Evolutionary conservation across 1,140 invertebrate species (phyloP).

Genomic region (Pemphigus obesinymphae): DNA sequence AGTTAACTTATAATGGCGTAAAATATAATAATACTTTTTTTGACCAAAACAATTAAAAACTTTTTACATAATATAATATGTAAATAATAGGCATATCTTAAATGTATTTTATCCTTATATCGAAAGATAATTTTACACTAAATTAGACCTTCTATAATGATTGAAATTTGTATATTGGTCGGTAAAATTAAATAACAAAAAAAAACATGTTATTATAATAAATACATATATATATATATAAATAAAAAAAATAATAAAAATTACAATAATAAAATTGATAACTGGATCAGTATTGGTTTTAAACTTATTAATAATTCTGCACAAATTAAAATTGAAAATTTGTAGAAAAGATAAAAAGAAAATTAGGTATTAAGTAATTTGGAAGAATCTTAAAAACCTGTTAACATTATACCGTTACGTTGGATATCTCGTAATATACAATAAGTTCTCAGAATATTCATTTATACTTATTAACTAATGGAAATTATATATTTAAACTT

Average conservation of each 20-base stretch:
- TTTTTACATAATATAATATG: not conserved
- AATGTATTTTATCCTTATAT: conserved; percentile 3
- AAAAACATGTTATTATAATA: not conserved
- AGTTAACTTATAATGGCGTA: conserved; percentile 4
- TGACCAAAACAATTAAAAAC: not conserved
- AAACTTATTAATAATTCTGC: not conserved
- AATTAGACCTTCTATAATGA: not conserved
- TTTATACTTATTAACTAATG: conserved; percentile 31
- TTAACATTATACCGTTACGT: not conserved
- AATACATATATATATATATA: conserved; percentile 18
- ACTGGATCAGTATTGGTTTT: conserved; percentile 5
- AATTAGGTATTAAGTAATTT: conserved; percentile 14
- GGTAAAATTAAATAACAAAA: conserved; percentile 36
- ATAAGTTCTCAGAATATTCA: not conserved
- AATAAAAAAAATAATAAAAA: conserved; percentile 1
- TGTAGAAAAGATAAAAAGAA: conserved; percentile 39
- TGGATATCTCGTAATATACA: not conserved
- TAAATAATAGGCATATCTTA: not conserved
- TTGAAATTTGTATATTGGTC: conserved; percentile 25
- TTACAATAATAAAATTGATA: conserved; percentile 1
- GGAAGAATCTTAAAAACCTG: not conserved
- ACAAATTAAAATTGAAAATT: conserved; percentile 19
- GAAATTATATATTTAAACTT: conserved; percentile 17
- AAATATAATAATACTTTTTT: conserved; percentile 40
- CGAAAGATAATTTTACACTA: conserved; percentile 13